Evolutionary conservation across 2,113 vertebrate genomes (phyloP).

Genomic region (Otis tarda): DNA sequence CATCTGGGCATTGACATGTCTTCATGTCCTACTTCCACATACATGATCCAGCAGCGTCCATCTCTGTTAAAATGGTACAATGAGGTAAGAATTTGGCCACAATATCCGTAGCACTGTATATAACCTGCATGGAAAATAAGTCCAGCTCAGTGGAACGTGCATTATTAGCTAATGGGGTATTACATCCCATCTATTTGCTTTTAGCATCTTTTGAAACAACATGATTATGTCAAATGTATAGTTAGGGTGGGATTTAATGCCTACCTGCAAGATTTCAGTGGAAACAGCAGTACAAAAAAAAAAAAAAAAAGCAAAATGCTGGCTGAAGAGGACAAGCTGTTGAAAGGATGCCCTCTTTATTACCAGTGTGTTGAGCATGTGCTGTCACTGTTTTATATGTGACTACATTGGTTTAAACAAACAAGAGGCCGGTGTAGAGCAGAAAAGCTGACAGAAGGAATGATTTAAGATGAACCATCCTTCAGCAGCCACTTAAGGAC

Average conservation of each 20-base stretch:
- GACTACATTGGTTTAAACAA: conserved; percentile 9
- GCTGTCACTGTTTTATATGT: conserved; percentile 26
- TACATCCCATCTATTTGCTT: background rate
- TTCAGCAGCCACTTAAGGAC: conserved; percentile 17
- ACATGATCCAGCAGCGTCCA: background rate
- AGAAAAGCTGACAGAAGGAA: background rate
- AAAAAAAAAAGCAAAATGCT: background rate
- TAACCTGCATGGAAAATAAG: background rate
- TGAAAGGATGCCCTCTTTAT: conserved; percentile 15
- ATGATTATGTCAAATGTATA: background rate
- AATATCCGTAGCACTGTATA: background rate
- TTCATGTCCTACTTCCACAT: background rate
- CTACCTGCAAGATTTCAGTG: background rate
- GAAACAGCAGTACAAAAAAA: background rate
- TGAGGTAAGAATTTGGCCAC: background rate
- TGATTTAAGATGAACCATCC: conserved; percentile 24
- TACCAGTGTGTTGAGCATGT: background rate
- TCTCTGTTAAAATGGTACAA: background rate
- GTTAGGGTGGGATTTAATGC: background rate
- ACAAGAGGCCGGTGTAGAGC: background rate
- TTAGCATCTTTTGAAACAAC: background rate
- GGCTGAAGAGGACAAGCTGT: background rate
- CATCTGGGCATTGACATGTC: background rate
- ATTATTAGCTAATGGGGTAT: background rate
- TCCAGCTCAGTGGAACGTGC: background rate